phyloP scores from a whole-genome alignment of 2,797 vertebrate species.

The Platalea minor region DNA sequence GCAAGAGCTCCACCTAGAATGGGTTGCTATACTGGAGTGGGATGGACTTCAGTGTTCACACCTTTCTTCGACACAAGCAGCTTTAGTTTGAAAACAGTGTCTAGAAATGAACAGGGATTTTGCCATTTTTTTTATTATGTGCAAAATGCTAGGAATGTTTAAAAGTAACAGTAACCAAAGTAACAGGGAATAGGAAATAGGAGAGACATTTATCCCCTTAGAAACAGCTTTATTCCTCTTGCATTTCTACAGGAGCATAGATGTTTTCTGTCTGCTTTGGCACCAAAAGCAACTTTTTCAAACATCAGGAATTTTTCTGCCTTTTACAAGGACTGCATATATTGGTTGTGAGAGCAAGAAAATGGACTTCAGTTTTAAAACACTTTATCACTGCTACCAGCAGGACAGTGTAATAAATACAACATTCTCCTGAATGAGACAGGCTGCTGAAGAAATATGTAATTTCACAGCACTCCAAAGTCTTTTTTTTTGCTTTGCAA shows the following conservation, averaged over 20 bases:
- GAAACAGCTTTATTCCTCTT: conserved; percentile 58
- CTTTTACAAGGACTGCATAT: conserved; percentile 36
- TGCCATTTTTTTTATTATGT: conserved; percentile 55
- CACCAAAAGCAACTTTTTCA: conserved; percentile 43
- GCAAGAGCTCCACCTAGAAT: not conserved
- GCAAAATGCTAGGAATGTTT: conserved; percentile 68
- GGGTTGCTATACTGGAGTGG: not conserved
- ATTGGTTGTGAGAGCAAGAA: conserved; percentile 25
- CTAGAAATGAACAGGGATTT: conserved; percentile 28
- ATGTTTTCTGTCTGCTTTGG: conserved; percentile 60
- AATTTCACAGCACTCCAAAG: not conserved
- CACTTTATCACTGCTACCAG: conserved; percentile 23
- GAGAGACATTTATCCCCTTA: conserved; percentile 61
- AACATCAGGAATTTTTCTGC: conserved; percentile 57
- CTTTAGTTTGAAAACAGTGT: conserved; percentile 17
- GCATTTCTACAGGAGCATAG: conserved; percentile 45
- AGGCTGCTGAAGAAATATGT: not conserved
- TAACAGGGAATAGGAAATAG: conserved; percentile 63
- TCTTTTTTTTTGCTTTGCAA: not conserved
- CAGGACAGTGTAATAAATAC: not conserved
- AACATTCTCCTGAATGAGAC: not conserved
- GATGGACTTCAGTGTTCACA: not conserved
- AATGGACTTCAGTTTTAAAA: conserved; percentile 19
- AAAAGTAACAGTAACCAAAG: conserved; percentile 68
- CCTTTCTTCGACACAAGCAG: not conserved